These are phyloP conservation scores for Podarcis muralis DNA, from an alignment of 2,113 vertebrate genomes.

Conservation along the genomic window DNA sequence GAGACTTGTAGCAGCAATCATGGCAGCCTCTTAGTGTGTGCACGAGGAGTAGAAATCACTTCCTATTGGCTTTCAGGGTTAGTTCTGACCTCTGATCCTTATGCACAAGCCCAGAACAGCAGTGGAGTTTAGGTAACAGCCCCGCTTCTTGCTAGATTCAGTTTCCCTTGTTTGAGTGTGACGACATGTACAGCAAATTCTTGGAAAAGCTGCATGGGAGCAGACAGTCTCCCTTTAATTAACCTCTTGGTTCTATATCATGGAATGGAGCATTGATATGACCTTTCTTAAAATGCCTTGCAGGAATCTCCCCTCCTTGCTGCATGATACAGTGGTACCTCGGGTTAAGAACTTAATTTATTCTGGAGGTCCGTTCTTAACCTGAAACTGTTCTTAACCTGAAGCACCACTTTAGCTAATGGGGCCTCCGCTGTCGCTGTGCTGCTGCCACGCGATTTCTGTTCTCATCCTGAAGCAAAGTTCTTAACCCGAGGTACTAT, in stretches of 20 bases:
- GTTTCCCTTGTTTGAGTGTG: conserved; percentile 13
- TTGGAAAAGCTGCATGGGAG: conserved; percentile 11
- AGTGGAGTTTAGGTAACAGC: not conserved
- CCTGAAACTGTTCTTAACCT: no score
- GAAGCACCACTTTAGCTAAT: no score
- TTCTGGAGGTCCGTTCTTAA: no score
- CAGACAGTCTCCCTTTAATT: not conserved
- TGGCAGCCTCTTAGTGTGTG: not conserved
- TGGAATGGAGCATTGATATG: not conserved
- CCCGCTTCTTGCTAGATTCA: not conserved
- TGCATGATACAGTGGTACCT: not conserved
- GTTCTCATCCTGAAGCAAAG: no score
- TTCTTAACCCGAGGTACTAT: no score
- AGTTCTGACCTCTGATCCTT: conserved; percentile 4
- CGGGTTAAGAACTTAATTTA: no score
- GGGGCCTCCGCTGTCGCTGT: no score
- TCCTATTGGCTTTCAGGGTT: not conserved
- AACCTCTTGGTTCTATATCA: not conserved
- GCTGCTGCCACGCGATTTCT: no score
- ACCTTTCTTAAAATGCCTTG: not conserved
- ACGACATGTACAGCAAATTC: conserved; percentile 10
- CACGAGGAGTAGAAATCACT: not conserved
- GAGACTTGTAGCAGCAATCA: not conserved
- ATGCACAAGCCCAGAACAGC: not conserved
- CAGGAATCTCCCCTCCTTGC: not conserved